Evolutionary conservation across 2,888 invertebrate genomes (phyloP), one percentile per base, ranked within the genome.

Genomic region (Athalia circularis): DNA sequence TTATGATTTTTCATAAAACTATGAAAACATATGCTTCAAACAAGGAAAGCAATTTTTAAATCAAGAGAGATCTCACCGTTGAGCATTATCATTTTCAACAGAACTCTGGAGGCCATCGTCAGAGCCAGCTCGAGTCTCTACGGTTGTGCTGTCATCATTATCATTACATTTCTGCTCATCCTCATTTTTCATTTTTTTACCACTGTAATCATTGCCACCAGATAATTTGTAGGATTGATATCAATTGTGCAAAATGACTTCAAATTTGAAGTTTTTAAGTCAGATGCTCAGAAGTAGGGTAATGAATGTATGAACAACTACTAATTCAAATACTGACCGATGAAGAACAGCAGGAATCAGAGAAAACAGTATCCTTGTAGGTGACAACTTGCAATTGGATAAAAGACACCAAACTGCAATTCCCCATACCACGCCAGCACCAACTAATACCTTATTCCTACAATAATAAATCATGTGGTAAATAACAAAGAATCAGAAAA

Each of bases 101-200:
- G 72, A 45, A 47, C 11, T 72, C 13, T 43, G 59, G 29, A 59
- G 57, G 13, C 72, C 72, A 47, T 45, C 43, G 9, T 77, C 45
- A 6, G 77, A 77, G 13, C 59, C 65, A 57, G 52, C 6, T 52
- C 45, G 15, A 57, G 62, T 75, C 64, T 75, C 78, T 45, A 75
- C 29, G 43, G 78, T 70, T 3, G 61, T 15, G 48, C 82, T 79
- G 59, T 85, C 82, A 68, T 87, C 83, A 43, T 82, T 82, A 7
- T 61, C 50, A 70, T 82, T 80, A 52, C 59, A 78, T 59, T 87
- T 87, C 67, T 85, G 81, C 48, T 86, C 83, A 45, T 87, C 85
- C 45, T 86, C 84, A 50, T 84, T 84, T 11, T 88, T 85, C 85
- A 88, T 86, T 83, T 87, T 87, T 78, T 84, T 80, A 74, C 85